A percentile compares a stretch with the other conserved stretches of the same genome.
phyloP scores from a whole-genome alignment of 2,888 invertebrate species.

The Eupithecia subfuscata region DNA sequence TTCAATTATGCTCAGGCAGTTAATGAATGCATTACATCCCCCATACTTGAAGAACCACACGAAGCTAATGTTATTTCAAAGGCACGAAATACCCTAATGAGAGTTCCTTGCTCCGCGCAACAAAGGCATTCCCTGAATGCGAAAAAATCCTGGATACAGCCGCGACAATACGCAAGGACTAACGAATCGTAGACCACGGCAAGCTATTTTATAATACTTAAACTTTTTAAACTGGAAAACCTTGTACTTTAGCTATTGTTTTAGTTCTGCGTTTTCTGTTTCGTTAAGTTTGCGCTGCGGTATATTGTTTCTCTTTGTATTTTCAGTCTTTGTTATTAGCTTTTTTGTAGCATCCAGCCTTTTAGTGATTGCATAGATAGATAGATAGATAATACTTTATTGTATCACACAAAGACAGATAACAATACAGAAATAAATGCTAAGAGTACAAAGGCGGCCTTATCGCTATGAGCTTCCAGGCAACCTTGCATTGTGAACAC shows the following conservation, averaged over 20 bases:
- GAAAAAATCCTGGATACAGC: slow-evolving; percentile 65
- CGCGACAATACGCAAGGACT: slow-evolving; percentile 60
- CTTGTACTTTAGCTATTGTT: slow-evolving; percentile 56
- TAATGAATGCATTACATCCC: slow-evolving; percentile 63
- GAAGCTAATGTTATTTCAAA: slow-evolving; percentile 75
- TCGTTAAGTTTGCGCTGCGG: slow-evolving; percentile 53
- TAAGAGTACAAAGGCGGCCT: too few relatives aligned
- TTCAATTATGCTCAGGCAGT: slow-evolving; percentile 50
- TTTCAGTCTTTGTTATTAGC: slow-evolving; percentile 7
- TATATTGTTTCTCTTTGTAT: slow-evolving; percentile 48
- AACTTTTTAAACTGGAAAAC: slow-evolving; percentile 56
- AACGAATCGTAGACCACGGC: slow-evolving; percentile 58
- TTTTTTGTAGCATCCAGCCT: slow-evolving; percentile 13
- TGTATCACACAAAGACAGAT: too few relatives aligned
- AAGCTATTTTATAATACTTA: slow-evolving; percentile 58
- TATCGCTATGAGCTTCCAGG: too few relatives aligned
- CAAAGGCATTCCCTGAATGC: slow-evolving; percentile 76
- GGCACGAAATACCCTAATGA: slow-evolving; percentile 75
- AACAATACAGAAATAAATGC: too few relatives aligned
- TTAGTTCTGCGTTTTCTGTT: slow-evolving; percentile 57
- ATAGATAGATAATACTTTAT: too few relatives aligned
- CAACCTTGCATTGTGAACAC: neutral
- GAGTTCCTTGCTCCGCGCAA: slow-evolving; percentile 69
- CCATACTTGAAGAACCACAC: slow-evolving; percentile 49
- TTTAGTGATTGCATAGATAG: neutral